A percentile compares a stretch with the other conserved stretches of the same genome.
phyloP scores from a whole-genome alignment of 2,113 vertebrate species.

The Mormyrus lacerda region DNA sequence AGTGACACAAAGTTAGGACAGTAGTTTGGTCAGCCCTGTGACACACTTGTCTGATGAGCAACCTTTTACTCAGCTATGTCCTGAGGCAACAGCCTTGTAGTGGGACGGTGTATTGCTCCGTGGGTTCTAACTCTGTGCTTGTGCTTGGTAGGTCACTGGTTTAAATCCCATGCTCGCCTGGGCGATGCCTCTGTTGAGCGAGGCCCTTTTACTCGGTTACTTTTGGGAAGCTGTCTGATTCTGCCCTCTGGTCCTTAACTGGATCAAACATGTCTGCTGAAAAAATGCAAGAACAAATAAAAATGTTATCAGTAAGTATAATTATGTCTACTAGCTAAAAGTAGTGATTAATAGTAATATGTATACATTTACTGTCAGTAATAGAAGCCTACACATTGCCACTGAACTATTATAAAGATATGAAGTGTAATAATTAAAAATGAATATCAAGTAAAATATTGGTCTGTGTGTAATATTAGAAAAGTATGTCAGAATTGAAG shows the following conservation, averaged over 20 bases:
- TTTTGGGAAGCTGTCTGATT: background rate
- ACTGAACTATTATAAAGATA: background rate
- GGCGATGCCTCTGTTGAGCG: background rate
- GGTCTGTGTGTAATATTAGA: background rate
- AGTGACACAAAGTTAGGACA: background rate
- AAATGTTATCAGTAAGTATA: background rate
- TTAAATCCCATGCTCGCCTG: background rate
- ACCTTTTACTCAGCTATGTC: background rate
- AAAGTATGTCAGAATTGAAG: background rate
- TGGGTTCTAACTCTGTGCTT: background rate
- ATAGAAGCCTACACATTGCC: background rate
- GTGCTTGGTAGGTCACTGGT: background rate
- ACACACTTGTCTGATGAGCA: background rate
- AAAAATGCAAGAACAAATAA: background rate
- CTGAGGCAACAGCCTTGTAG: background rate
- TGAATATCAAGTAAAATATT: background rate
- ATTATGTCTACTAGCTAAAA: background rate
- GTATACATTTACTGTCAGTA: background rate
- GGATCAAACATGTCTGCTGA: background rate
- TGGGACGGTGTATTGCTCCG: background rate
- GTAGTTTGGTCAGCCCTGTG: background rate
- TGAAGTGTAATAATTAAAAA: background rate
- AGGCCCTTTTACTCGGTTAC: background rate
- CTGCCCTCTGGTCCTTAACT: background rate
- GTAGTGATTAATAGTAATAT: background rate